Evolutionary conservation across 2,888 invertebrate genomes (phyloP).

Genomic region (Brachycybe producta): DNA sequence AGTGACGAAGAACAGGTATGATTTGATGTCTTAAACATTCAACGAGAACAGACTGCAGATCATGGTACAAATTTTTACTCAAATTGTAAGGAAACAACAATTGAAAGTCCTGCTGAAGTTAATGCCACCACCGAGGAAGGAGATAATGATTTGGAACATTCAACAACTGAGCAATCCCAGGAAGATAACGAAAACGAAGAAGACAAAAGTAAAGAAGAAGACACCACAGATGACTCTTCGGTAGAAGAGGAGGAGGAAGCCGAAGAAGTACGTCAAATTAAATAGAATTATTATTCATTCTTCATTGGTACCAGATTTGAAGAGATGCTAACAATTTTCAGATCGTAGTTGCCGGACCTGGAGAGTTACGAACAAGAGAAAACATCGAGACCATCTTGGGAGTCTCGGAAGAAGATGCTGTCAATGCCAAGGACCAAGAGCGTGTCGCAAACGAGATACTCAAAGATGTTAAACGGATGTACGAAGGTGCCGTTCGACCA

Average conservation of each 20-base stretch:
- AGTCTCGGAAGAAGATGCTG: slow-evolving; percentile 56
- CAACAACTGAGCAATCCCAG: not conserved
- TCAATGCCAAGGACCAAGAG: slow-evolving; percentile 54
- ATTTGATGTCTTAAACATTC: too few species aligned
- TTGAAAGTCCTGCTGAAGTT: too few species aligned
- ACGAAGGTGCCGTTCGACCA: slow-evolving; percentile 76
- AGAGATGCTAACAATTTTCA: slow-evolving; percentile 10
- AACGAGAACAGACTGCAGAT: too few species aligned
- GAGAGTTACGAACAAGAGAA: slow-evolving; percentile 60
- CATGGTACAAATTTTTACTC: too few species aligned
- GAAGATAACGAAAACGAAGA: slow-evolving; percentile 13
- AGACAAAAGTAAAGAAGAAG: slow-evolving; percentile 2
- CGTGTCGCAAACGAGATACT: slow-evolving; percentile 59
- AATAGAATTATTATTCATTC: slow-evolving; percentile 11
- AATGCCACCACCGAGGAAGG: not conserved
- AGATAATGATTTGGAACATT: not conserved
- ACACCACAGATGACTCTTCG: not conserved
- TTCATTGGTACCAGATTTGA: slow-evolving; percentile 13
- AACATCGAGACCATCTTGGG: slow-evolving; percentile 68
- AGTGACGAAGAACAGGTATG: slow-evolving; percentile 5
- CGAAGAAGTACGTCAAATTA: slow-evolving; percentile 7
- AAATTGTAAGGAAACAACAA: too few species aligned
- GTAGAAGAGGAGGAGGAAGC: slow-evolving; percentile 4
- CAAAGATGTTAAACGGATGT: slow-evolving; percentile 68
- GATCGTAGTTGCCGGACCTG: slow-evolving; percentile 50